Conservation (phyloP, 1,140 invertebrate genomes). For the Drosophila sucinea region DNA sequence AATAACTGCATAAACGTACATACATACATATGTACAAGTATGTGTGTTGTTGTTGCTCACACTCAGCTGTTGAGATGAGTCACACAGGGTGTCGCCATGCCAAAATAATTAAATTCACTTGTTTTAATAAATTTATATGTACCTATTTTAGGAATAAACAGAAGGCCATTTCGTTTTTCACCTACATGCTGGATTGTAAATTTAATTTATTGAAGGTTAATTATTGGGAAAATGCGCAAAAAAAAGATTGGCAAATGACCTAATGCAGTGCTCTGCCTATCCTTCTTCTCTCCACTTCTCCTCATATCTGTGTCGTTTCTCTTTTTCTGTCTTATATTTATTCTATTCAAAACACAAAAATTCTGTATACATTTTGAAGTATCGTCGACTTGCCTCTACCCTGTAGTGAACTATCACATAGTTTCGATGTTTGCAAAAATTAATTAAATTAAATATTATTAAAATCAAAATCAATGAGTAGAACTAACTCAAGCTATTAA, state of each 20-base stretch:
- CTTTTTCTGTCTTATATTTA: neutral
- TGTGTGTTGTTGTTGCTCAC: slow-evolving; percentile 2
- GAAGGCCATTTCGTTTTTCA: neutral
- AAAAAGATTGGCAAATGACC: neutral
- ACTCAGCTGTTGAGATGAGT: slow-evolving; percentile 31
- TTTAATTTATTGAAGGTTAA: slow-evolving; percentile 6
- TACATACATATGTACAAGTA: neutral
- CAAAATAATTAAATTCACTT: neutral
- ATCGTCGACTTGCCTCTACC: neutral
- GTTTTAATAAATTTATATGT: neutral
- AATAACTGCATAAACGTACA: slow-evolving; percentile 19
- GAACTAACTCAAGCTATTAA: no score
- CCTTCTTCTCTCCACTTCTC: neutral
- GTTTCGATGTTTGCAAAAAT: no score
- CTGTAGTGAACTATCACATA: neutral
- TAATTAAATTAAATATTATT: no score
- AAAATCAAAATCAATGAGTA: no score
- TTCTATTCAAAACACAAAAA: neutral
- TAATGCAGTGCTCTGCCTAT: neutral
- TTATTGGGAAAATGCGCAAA: slow-evolving; percentile 7
- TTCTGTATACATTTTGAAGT: neutral
- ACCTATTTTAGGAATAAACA: neutral
- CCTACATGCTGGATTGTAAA: neutral
- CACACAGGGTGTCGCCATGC: slow-evolving; percentile 45
- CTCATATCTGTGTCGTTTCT: neutral